Conservation (phyloP, 1,140 invertebrate species). For the Lordiphosa stackelbergi region DNA sequence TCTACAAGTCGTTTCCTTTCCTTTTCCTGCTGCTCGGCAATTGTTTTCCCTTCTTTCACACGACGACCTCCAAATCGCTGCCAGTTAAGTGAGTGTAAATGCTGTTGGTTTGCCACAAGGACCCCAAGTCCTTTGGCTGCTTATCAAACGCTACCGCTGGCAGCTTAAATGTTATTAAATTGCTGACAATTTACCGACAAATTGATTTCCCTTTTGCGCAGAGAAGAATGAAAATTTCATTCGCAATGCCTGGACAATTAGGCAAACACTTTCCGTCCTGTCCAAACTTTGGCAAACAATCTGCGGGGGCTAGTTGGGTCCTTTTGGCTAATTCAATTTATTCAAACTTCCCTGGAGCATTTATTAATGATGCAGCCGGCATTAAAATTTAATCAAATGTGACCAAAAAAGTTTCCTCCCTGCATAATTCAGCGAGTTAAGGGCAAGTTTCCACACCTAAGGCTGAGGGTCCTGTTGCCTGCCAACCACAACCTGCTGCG, state of each 20-base stretch:
- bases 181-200: conserved; percentile 65
- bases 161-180: conserved; percentile 71
- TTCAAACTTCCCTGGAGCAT: conserved; percentile 40
- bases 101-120: conserved; percentile 50
- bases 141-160: conserved; percentile 46
- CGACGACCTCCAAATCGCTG: conserved; percentile 37
- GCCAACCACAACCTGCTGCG: conserved; percentile 4
- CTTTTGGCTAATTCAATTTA: conserved; percentile 61
- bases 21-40: conserved; percentile 39
- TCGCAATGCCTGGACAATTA: conserved; percentile 46
- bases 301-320: conserved; percentile 31
- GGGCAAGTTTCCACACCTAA: conserved; percentile 66
- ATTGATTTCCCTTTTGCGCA: conserved; percentile 50
- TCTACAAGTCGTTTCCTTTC: conserved; percentile 45
- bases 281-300: conserved; percentile 54
- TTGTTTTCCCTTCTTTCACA: conserved; percentile 51
- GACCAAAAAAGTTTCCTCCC: conserved; percentile 37
- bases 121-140: conserved; percentile 7
- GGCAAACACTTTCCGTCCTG: conserved; percentile 44
- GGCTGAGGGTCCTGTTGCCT: conserved; percentile 15
- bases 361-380: conserved; percentile 66
- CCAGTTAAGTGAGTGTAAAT: conserved; percentile 72
- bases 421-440: conserved; percentile 67
- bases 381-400: conserved; percentile 72
- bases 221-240: conserved; percentile 54